Base-by-base conservation (phyloP, 2,888 invertebrate genomes). In the Ectemnius continuus region DNA sequence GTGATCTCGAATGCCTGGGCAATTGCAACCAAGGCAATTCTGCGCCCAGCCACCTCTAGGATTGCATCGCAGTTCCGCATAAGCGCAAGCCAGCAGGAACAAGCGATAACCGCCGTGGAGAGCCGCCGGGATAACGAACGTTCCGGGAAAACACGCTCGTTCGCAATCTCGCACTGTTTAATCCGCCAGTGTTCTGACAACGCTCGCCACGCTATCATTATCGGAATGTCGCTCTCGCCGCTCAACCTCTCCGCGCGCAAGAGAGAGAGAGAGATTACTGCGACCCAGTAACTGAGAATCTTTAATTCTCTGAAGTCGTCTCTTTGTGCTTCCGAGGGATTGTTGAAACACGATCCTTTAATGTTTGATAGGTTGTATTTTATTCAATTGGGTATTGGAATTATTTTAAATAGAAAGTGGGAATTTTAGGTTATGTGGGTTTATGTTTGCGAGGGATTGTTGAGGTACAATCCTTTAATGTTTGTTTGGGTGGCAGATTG, bases 101-200 rank as follows among this genome's bases (percentile, higher is more conserved):
- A 16, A 16, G 13, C n/a, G 48, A 48, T 45, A 58, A 36, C 36
- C 23, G 16, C 36, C 36, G n/a, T n/a, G 28, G 5, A 48, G 11
- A 16, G 52, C 36, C 47, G 26, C 23, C 14, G 18, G 60, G 59
- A 11, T 18, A 47, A 75, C 59, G 58, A 61, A 68, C 47, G 18
- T 57, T 72, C 72, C 16, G 26, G 52, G 70, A 56, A 75, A 52
- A 52, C 52, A 14, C 52, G n/a, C 16, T 47, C 28, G 58, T 59
- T 76, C 48, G 71, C 74, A 67, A 79, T 75, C 59, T 26, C 62
- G 62, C 76, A 76, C 76, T 68, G 59, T 71, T 66, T 70, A 80
- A 76, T 72, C 58, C 63, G 64, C 70, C 64, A 61, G 48, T 58
- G 70, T 67, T 23, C 45, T 59, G 74, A 70, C 67, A 70, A 68